phyloP scores from a whole-genome alignment of 92 coral and sea anemone species.

The Ricordea florida region DNA sequence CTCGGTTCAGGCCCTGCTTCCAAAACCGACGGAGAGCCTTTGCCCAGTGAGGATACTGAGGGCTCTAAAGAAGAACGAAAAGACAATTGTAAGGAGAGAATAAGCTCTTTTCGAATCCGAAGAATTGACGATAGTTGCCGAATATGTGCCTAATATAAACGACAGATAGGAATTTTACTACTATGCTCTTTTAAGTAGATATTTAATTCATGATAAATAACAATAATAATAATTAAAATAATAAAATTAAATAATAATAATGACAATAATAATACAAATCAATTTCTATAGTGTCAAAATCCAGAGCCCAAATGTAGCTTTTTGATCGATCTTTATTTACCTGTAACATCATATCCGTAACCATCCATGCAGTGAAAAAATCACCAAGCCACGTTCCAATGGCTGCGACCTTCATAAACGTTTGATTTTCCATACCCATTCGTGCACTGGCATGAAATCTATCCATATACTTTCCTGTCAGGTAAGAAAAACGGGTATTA shows the following conservation, averaged over 20 bases:
- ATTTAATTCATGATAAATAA: too few species aligned
- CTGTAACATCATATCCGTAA: conserved; percentile 93
- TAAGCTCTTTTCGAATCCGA: too few species aligned
- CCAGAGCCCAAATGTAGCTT: background rate
- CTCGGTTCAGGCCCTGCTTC: conserved; percentile 73
- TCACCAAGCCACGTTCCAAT: conserved; percentile 85
- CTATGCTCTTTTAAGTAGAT: too few species aligned
- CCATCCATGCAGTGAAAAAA: conserved; percentile 93
- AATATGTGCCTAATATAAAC: too few species aligned
- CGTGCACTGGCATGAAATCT: conserved; percentile 78
- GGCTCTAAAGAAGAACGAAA: conserved; percentile 39
- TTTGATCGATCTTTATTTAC: background rate
- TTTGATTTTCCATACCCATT: conserved; percentile 78
- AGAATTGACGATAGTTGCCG: too few species aligned
- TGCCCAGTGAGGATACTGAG: conserved; percentile 80
- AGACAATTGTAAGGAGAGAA: too few species aligned
- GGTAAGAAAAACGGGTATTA: conserved; percentile 11
- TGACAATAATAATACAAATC: too few species aligned
- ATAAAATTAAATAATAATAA: background rate
- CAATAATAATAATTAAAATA: too few species aligned
- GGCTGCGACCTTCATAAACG: conserved; percentile 86
- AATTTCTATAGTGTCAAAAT: too few species aligned
- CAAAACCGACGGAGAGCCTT: conserved; percentile 73
- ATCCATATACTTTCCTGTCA: conserved; percentile 77
- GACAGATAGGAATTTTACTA: too few species aligned